Base-by-base conservation (phyloP, 2,113 vertebrate genomes). In the Asarcornis scutulata region DNA sequence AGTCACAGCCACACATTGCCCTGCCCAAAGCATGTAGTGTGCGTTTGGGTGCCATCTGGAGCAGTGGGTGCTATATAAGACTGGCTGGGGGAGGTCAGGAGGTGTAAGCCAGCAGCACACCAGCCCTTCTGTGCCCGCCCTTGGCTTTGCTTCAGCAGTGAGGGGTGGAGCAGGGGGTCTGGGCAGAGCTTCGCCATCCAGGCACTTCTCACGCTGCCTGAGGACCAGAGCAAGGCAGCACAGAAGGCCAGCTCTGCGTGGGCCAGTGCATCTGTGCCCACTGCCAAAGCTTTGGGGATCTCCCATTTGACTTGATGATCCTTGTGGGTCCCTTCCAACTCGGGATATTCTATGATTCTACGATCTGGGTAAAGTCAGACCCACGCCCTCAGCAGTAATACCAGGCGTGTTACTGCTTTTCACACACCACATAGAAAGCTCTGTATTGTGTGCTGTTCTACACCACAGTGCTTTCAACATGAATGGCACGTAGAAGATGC, bases 231-330 rank as follows among this genome's bases (percentile, higher is more conserved):
- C 72, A 25, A 44, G 26, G 2, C 0, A 0, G 55, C 48, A 11
- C 5, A 3, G 1, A 1, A 4, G 34, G 32, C n/a, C 4, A 60
- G 15, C 59, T 63, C 8, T 0, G 0, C 20, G 0, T 2, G 13
- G 11, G 6, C 8, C 27, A 18, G 73, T n/a, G 8, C 36, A 5
- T 8, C 38, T 13, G 0, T 4, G 42, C 27, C 32, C 32, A 1
- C n/a, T 17, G 21, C 38, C 76, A 42, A 4, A 78, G 32, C 53
- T 60, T 36, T 22, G 46, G 16, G 48, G 6, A 50, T 23, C 48
- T 25, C 22, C 48, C 48, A 4, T 50, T 50, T 22, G 46, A 48
- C 46, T 48, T 21, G 20, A 11, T 22, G 9, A 48, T 48, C 46
- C 46, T 22, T 48, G 46, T 22, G 46, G 46, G 46, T 22, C 46